A percentile compares a stretch with the other conserved stretches of the same genome.
Conservation (phyloP, 2,888 invertebrate genomes). For the Anodontia alba region DNA sequence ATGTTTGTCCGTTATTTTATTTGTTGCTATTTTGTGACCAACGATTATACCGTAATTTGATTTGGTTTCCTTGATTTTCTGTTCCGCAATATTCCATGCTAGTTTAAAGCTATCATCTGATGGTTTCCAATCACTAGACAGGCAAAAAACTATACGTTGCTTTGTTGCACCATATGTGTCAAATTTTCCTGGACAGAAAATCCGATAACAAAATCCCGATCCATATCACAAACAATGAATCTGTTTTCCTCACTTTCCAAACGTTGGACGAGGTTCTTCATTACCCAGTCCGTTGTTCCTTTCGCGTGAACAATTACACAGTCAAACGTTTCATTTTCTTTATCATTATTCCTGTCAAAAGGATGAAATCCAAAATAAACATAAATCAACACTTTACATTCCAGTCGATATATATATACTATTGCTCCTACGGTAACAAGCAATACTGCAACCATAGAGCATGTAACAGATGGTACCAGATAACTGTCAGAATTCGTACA, state of each 20-base stretch:
- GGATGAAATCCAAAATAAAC: constrained; percentile 60
- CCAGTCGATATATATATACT: constrained; percentile 30
- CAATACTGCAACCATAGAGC: background rate
- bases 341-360: constrained; percentile 50
- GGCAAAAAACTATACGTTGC: background rate
- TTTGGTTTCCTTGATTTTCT: background rate
- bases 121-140: background rate
- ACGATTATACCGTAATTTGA: background rate
- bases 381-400: constrained; percentile 57
- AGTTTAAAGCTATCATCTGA: background rate
- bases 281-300: constrained; percentile 42
- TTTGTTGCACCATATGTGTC: background rate
- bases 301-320: constrained; percentile 44
- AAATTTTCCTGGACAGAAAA: background rate
- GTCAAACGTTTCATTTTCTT: constrained; percentile 44
- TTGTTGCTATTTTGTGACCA: background rate
- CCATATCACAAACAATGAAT: constrained; percentile 18
- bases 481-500: background rate
- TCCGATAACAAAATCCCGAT: background rate
- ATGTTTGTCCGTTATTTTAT: background rate
- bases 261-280: constrained; percentile 37
- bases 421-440: constrained; percentile 8
- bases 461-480: background rate
- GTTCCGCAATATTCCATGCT: background rate
- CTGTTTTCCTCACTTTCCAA: constrained; percentile 30